These are phyloP conservation scores for Plagodis dolabraria DNA, from an alignment of 2,888 invertebrate genomes.

Conservation along the genomic window DNA sequence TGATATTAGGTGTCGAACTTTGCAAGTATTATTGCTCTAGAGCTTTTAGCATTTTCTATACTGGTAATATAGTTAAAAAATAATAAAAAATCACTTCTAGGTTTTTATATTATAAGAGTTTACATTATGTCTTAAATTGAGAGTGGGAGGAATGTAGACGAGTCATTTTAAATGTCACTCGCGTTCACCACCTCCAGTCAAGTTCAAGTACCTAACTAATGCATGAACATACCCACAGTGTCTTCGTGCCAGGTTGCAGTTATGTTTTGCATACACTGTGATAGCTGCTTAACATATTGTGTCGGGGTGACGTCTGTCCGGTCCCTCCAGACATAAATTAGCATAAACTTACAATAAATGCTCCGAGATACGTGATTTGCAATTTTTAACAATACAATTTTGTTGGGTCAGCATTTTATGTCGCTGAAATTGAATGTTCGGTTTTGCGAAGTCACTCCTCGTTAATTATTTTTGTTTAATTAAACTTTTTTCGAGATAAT, in stretches of 20 bases:
- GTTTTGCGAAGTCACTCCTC: conserved; percentile 7
- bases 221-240: conserved; percentile 32
- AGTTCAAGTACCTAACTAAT: conserved; percentile 74
- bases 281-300: conserved; percentile 54
- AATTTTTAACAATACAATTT: conserved; percentile 30
- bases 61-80: no score
- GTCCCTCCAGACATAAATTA: conserved; percentile 53
- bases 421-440: conserved; percentile 7
- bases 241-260: conserved; percentile 64
- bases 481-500: background rate
- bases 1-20: background rate
- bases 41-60: no score
- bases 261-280: conserved; percentile 54
- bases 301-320: conserved; percentile 63
- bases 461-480: conserved; percentile 8
- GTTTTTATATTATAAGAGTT: background rate
- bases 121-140: no score
- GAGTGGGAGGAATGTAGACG: background rate
- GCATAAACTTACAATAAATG: conserved; percentile 60
- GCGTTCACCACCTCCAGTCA: conserved; percentile 60
- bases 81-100: conserved; percentile 11
- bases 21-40: no score
- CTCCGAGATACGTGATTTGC: conserved; percentile 52
- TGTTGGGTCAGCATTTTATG: conserved; percentile 18
- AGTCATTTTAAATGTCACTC: conserved; percentile 43